Percentiles rank a stretch among this genome's conserved stretches.
phyloP scores from a whole-genome alignment of 2,888 invertebrate species.

The Zygaena filipendulae region DNA sequence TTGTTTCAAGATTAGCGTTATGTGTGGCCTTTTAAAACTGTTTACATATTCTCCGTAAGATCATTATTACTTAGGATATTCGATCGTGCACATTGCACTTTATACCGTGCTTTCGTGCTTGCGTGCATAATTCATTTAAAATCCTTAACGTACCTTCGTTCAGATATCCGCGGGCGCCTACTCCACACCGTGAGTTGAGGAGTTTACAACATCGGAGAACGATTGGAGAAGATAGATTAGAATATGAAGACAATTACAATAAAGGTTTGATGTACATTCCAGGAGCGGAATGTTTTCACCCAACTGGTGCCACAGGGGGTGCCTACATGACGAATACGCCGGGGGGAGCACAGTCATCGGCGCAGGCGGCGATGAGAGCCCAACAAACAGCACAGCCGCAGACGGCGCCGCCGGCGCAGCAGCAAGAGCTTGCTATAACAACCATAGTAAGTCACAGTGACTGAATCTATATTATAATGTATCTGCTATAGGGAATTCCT shows the following conservation, averaged over 20 bases:
- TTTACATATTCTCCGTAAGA: too few species aligned
- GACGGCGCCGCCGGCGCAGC: constrained; percentile 48
- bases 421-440: constrained; percentile 50
- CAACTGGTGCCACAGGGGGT: constrained; percentile 37
- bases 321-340: constrained; percentile 39
- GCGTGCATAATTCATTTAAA: neutral
- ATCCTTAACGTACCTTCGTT: constrained; percentile 45
- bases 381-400: constrained; percentile 29
- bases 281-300: constrained; percentile 58
- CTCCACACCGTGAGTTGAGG: constrained; percentile 61
- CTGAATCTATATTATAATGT: neutral
- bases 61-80: too few species aligned
- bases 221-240: neutral
- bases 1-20: too few species aligned
- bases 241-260: constrained; percentile 2
- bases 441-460: constrained; percentile 49
- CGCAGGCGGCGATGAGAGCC: constrained; percentile 37
- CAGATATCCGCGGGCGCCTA: constrained; percentile 64
- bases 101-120: too few species aligned
- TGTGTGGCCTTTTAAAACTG: too few species aligned
- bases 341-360: constrained; percentile 37
- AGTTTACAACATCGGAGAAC: too few species aligned
- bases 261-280: constrained; percentile 17
- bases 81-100: too few species aligned
- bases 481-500: too few species aligned